Evolutionary conservation across 1,140 invertebrate genomes (phyloP).

Genomic region (Bombus polaris): DNA sequence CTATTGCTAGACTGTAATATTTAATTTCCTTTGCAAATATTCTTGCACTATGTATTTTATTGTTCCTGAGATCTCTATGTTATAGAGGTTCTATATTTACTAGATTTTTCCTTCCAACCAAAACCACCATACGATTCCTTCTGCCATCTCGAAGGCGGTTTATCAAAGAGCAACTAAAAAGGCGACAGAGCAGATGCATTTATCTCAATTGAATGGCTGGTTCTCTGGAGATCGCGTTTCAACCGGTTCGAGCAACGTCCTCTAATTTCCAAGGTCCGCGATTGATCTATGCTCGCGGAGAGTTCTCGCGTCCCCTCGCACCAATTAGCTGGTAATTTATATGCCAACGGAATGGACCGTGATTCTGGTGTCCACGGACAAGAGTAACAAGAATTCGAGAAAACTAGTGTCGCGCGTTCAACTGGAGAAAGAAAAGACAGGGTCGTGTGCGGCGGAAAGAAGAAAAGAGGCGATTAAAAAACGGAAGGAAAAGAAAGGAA

Average conservation of each 20-base stretch:
- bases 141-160: neutral
- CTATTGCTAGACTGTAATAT: neutral
- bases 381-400: neutral
- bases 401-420: neutral
- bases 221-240: neutral
- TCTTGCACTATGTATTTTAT: neutral
- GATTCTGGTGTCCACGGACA: neutral
- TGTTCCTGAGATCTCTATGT: neutral
- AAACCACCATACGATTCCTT: no score
- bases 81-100: no score
- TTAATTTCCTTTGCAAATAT: no score
- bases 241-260: neutral
- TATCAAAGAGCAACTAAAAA: neutral
- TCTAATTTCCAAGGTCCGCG: neutral
- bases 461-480: neutral
- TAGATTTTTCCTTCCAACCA: no score
- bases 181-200: neutral
- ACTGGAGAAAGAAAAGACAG: no score
- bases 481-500: neutral
- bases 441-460: neutral
- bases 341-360: neutral
- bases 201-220: slow-evolving; percentile 8
- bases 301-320: no score
- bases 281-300: neutral
- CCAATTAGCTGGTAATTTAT: neutral